These are phyloP conservation scores for Psammodynastes pulverulentus DNA, from an alignment of 2,113 vertebrate species.

Conservation along the genomic window DNA sequence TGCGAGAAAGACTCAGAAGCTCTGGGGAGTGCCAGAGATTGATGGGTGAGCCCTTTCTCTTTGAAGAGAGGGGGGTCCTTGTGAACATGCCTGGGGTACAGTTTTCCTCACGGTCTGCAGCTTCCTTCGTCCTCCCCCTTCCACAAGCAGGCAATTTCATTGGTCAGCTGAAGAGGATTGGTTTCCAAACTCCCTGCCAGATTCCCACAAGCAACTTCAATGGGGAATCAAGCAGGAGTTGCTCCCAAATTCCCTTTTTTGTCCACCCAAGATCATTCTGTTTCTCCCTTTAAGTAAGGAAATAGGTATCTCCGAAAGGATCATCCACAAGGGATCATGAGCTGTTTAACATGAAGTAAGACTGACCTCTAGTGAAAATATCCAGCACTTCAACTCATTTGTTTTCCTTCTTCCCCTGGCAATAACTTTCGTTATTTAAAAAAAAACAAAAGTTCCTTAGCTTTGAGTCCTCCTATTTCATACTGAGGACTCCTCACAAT, in stretches of 20 bases:
- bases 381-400: neutral
- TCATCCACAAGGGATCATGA: neutral
- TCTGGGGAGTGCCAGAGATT: neutral
- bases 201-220: neutral
- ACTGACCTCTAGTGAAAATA: conserved; percentile 48
- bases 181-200: neutral
- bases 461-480: neutral
- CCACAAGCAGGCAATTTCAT: neutral
- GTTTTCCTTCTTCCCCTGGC: neutral
- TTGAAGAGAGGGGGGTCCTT: neutral
- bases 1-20: neutral
- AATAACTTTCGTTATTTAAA: no score
- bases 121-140: no score
- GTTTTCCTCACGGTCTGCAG: neutral
- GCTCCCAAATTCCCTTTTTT: neutral
- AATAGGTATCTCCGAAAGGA: neutral
- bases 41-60: neutral
- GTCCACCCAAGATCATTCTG: neutral
- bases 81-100: neutral
- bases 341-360: neutral
- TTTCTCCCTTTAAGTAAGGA: neutral
- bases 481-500: neutral
- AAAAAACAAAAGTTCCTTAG: neutral
- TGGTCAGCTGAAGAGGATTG: neutral
- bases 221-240: neutral